Evolutionary conservation across 2,888 invertebrate species (phyloP).

Genomic region (Stenotaenia linearis): DNA sequence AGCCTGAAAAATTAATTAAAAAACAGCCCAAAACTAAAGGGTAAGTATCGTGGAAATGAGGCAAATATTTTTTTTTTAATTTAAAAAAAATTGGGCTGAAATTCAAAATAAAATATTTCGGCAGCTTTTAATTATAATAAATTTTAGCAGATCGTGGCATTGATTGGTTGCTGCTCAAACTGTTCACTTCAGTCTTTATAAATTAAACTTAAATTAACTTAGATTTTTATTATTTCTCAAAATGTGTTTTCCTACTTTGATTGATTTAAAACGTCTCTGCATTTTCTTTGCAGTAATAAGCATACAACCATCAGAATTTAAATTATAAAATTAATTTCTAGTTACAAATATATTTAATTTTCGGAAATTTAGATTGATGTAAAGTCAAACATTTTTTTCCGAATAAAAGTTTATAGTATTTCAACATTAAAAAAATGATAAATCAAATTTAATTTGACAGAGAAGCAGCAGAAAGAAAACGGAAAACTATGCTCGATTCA

Average conservation of each 20-base stretch:
- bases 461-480: slow-evolving; percentile 8
- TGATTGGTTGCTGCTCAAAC: not conserved
- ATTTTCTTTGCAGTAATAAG: not conserved
- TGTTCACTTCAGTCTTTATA: not conserved
- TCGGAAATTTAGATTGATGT: not conserved
- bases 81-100: not conserved
- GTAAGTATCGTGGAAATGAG: slow-evolving; percentile 19
- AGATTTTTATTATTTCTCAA: no score
- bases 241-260: not conserved
- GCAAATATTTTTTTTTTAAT: not conserved
- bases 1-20: slow-evolving; percentile 55
- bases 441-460: slow-evolving; percentile 14
- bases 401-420: not conserved
- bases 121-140: not conserved
- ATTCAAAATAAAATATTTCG: not conserved
- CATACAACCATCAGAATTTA: not conserved
- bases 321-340: not conserved
- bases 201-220: not conserved
- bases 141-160: not conserved
- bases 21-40: slow-evolving; percentile 62
- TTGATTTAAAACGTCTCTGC: not conserved
- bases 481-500: slow-evolving; percentile 7
- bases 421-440: not conserved
- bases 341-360: not conserved
- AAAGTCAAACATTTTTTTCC: not conserved